Evolutionary conservation across 2,888 invertebrate species (phyloP), one percentile per base, ranked within the genome.

Genomic region (Zaprionus lineosus): DNA sequence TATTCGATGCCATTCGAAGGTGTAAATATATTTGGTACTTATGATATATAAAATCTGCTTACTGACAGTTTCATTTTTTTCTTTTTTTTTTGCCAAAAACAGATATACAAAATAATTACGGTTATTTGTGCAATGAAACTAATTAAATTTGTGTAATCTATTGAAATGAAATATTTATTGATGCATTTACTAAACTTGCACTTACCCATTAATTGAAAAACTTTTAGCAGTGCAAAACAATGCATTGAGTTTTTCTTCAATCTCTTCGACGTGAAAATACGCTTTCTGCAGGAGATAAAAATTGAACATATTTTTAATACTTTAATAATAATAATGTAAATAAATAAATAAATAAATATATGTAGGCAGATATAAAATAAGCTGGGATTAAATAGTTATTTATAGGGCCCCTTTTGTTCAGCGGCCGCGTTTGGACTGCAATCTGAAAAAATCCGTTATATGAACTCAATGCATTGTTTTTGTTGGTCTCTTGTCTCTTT

Each of bases 81-180:
- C n/a, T n/a, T n/a, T n/a, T n/a, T n/a, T n/a, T n/a, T n/a, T n/a
- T n/a, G n/a, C n/a, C n/a, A n/a, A n/a, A n/a, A n/a, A n/a, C n/a
- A n/a, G n/a, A n/a, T n/a, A 29, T 9, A 9, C 9, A 29, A 2
- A 4, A 7, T 1, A 4, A 16, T 11, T 39, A 9, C 6, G 3
- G 29, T 33, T 21, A 41, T 55, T 50, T 29, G 40, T 19, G 31
- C 16, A 15, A 15, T 15, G 28, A 19, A 43, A 37, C 41, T 48
- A 62, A 62, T 71, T 51, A 59, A 71, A 63, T 29, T 55, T 29
- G 33, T 51, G 52, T 41, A 67, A 55, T 55, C 47, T 59, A 36
- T 43, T 56, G 39, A 15, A 48, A 41, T 51, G 46, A 56, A 44
- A 53, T 24, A 36, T 53, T 55, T 47, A 58, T 58, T 55, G 62